Evolutionary conservation across 2,113 vertebrate genomes (phyloP).

Genomic region (Psilopsiagon aymara): DNA sequence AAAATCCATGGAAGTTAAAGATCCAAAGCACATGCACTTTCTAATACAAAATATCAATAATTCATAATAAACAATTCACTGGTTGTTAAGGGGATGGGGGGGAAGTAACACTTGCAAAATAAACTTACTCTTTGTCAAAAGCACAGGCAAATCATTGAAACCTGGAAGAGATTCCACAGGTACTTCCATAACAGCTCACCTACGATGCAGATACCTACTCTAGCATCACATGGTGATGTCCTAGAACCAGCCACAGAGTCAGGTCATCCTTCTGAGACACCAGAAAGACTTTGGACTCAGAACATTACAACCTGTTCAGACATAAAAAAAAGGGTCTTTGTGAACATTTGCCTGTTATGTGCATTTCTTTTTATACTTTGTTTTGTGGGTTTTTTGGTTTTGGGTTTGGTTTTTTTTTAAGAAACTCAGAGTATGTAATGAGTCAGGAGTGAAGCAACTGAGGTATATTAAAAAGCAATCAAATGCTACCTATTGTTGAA

Average conservation of each 20-base stretch:
- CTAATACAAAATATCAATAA: not conserved
- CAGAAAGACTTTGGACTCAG: not conserved
- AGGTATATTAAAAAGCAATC: not conserved
- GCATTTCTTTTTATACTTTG: not conserved
- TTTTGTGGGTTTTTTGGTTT: not conserved
- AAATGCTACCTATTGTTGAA: not conserved
- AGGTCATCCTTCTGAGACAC: not conserved
- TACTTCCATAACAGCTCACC: not conserved
- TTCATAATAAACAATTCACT: not conserved
- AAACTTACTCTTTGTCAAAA: not conserved
- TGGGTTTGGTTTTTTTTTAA: not conserved
- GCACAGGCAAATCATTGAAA: not conserved
- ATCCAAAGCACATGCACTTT: not conserved
- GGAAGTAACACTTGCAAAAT: not conserved
- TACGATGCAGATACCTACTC: not conserved
- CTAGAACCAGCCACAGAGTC: rapidly evolving
- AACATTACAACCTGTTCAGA: not conserved
- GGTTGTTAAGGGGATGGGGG: not conserved
- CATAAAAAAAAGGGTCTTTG: not conserved
- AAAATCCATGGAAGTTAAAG: not conserved
- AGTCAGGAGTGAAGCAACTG: not conserved
- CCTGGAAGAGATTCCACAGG: not conserved
- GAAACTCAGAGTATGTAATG: not conserved
- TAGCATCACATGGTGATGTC: not conserved
- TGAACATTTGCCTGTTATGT: not conserved